These are phyloP conservation scores for Sebastes taczanowskii DNA, from an alignment of 2,797 vertebrate genomes.

Conservation along the genomic window DNA sequence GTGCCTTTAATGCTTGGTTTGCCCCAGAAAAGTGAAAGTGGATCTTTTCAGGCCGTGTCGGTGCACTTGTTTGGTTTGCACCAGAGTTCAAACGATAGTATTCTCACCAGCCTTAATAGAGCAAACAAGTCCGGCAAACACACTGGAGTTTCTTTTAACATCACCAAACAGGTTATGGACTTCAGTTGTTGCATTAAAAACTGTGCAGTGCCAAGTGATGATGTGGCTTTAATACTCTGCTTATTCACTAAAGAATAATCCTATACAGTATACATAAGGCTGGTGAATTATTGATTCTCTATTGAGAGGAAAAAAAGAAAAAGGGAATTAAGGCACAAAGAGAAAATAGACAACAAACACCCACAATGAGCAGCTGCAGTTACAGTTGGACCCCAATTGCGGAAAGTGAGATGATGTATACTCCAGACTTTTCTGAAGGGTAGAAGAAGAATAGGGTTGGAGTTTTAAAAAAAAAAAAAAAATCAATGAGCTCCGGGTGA, in stretches of 20 bases:
- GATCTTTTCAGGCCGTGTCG: background rate
- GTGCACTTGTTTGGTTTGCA: background rate
- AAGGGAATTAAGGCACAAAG: background rate
- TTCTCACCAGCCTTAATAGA: background rate
- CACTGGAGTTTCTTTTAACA: background rate
- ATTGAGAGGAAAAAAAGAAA: background rate
- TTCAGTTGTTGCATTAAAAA: background rate
- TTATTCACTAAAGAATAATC: background rate
- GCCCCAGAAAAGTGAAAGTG: background rate
- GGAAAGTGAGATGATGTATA: background rate
- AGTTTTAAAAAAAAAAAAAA: background rate
- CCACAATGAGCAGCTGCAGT: background rate
- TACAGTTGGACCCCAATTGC: background rate
- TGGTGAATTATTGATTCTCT: background rate
- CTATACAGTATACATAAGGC: background rate
- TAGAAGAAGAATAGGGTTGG: background rate
- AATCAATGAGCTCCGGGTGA: conserved; percentile 6
- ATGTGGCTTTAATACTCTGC: background rate
- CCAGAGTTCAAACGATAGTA: background rate
- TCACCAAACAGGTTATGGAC: background rate
- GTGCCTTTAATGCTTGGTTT: background rate
- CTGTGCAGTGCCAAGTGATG: background rate
- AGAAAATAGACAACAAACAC: background rate
- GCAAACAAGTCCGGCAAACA: background rate
- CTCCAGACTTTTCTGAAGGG: background rate